These are phyloP conservation scores for Eilema depressum DNA, from an alignment of 2,888 invertebrate genomes.

Conservation along the genomic window DNA sequence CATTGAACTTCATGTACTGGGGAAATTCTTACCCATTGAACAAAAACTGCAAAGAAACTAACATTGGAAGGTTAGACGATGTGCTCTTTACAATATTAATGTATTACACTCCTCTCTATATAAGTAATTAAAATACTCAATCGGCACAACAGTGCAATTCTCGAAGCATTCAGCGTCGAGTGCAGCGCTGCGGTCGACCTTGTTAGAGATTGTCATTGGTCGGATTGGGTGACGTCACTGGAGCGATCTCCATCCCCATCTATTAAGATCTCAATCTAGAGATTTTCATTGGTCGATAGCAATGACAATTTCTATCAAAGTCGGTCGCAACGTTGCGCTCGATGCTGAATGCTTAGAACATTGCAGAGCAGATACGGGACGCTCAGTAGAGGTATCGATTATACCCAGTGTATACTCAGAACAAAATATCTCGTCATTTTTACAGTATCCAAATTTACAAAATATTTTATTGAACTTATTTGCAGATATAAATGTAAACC, in stretches of 20 bases:
- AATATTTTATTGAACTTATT: background rate
- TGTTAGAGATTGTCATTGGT: too few relatives aligned
- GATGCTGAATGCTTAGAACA: too few relatives aligned
- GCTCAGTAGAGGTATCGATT: slow-evolving; percentile 19
- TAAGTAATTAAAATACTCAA: slow-evolving; percentile 44
- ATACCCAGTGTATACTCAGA: too few relatives aligned
- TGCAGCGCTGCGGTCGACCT: too few relatives aligned
- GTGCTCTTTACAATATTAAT: slow-evolving; percentile 35
- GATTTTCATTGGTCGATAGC: too few relatives aligned
- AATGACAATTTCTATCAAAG: too few relatives aligned
- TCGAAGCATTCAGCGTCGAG: too few relatives aligned
- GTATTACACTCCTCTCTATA: slow-evolving; percentile 33
- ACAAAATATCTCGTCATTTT: slow-evolving; percentile 10
- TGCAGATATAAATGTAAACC: background rate
- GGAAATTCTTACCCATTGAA: slow-evolving; percentile 27
- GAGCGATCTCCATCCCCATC: too few relatives aligned
- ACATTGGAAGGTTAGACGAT: slow-evolving; percentile 26
- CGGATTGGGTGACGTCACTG: too few relatives aligned
- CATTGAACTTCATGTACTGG: slow-evolving; percentile 37
- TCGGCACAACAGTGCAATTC: too few relatives aligned
- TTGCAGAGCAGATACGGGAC: slow-evolving; percentile 17
- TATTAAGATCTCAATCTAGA: too few relatives aligned
- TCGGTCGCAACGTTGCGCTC: too few relatives aligned
- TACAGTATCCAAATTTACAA: background rate
- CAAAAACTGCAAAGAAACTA: slow-evolving; percentile 27